Evolutionary conservation across 1,140 invertebrate genomes (phyloP), one percentile per base, ranked within the genome.

Genomic region (Lucilia cuprina): DNA sequence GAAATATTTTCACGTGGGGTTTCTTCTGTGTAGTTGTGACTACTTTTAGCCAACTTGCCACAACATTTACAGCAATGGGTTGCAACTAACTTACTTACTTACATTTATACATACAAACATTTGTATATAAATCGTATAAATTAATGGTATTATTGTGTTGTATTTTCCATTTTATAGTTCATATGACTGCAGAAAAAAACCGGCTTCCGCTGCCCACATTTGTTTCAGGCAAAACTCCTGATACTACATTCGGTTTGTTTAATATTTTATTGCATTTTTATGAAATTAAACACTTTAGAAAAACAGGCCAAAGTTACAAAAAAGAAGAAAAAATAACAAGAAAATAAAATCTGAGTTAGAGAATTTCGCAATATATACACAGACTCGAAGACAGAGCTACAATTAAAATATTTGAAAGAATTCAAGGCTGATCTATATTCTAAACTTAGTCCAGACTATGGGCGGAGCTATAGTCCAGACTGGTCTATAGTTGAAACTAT

Each of bases 1-100:
- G 19, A 70, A 70, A 70, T 70, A 60, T 70, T 70, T 70, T 70
- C 65, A 70, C 65, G 65, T 70, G 65, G 65, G 65, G 65, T 70
- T 70, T 70, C 65, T 70, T 70, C 19, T 70, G n/a, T 21, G 10
- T 70, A n/a, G n/a, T n/a, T n/a, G 65, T 70, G 19, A 70, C 65
- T 0, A 70, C n/a, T 21, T 65, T 21, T 65, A 19, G 17, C n/a
- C 19, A 19, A 19, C 12, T 21, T 65, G 60, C 60, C 60, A 19
- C 65, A n/a, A 21, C 19, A 70, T 21, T 21, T 21, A 21, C 19
- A 70, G 21, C 65, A 70, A 70, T 70, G 19, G n/a, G 13, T 70
- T 70, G 65, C 14, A 65, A 65, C 7, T n/a, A n/a, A n/a, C n/a
- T n/a, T n/a, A n/a, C n/a, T n/a, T n/a, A n/a, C n/a, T n/a, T n/a